Evolutionary conservation across 2,797 vertebrate species (phyloP).

Genomic region (Arrhamphus sclerolepis): DNA sequence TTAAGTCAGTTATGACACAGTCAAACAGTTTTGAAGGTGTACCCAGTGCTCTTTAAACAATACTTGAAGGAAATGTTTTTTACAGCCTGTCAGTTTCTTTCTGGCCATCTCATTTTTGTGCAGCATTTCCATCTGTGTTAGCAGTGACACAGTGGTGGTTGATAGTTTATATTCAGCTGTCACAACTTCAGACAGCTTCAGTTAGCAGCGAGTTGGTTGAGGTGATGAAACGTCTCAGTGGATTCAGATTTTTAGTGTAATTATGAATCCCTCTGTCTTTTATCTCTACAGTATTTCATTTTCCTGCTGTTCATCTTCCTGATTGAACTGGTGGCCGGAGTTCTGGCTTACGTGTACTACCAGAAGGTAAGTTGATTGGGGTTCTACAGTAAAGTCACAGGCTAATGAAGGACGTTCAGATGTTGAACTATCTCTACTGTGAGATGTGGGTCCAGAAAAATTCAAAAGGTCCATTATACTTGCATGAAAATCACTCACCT

Average conservation of each 20-base stretch:
- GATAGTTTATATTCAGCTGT: constrained; percentile 37
- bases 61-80: constrained; percentile 26
- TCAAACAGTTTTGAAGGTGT: constrained; percentile 4
- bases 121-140: constrained; percentile 48
- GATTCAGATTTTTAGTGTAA: constrained; percentile 5
- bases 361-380: constrained; percentile 80
- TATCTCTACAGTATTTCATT: constrained; percentile 83
- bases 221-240: constrained; percentile 10
- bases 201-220: constrained; percentile 8
- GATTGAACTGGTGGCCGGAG: constrained; percentile 87
- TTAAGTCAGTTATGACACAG: constrained; percentile 22
- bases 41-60: constrained; percentile 12
- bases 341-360: constrained; percentile 89
- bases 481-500: too few relatives aligned
- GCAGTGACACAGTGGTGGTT: constrained; percentile 49
- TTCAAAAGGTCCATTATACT: too few relatives aligned
- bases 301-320: constrained; percentile 86
- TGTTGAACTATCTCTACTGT: too few relatives aligned
- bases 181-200: constrained; percentile 34
- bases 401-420: too few relatives aligned
- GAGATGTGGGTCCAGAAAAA: too few relatives aligned
- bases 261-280: constrained; percentile 3
- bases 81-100: constrained; percentile 32
- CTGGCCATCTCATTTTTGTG: constrained; percentile 13
- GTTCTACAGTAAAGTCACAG: background rate